These are phyloP conservation scores for Ephestia elutella DNA, from an alignment of 1,140 invertebrate genomes.

Conservation along the genomic window DNA sequence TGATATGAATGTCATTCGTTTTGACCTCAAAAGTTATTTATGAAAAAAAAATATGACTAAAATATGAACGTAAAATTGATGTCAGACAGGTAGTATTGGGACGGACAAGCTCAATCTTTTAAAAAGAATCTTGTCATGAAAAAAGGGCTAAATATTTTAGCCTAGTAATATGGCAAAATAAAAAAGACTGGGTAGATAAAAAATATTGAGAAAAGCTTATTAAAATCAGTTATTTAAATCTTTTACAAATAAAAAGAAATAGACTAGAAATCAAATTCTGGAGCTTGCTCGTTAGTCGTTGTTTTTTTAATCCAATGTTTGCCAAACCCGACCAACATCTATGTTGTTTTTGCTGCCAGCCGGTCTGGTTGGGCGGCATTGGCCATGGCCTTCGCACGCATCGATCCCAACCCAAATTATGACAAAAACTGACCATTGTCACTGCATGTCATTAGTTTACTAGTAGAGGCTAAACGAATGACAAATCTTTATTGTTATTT, in stretches of 20 bases:
- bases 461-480: neutral
- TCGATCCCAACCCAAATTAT: neutral
- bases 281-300: neutral
- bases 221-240: too few species aligned
- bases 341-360: constrained; percentile 2
- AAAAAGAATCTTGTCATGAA: too few species aligned
- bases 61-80: too few species aligned
- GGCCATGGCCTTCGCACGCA: neutral
- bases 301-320: neutral
- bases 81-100: too few species aligned
- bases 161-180: too few species aligned
- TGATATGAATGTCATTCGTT: neutral
- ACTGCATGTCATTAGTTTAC: neutral
- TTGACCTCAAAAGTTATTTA: neutral
- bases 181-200: too few species aligned
- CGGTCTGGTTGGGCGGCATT: neutral
- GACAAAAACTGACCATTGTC: constrained; percentile 1
- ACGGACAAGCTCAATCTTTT: too few species aligned
- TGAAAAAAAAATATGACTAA: neutral
- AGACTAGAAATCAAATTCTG: too few species aligned
- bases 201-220: too few species aligned
- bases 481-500: neutral
- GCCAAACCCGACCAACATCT: neutral
- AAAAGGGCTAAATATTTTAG: too few species aligned
- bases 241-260: too few species aligned